A percentile compares a stretch with the other conserved stretches of the same genome.
phyloP scores from a whole-genome alignment of 2,113 vertebrate species.

The Nesoenas mayeri region DNA sequence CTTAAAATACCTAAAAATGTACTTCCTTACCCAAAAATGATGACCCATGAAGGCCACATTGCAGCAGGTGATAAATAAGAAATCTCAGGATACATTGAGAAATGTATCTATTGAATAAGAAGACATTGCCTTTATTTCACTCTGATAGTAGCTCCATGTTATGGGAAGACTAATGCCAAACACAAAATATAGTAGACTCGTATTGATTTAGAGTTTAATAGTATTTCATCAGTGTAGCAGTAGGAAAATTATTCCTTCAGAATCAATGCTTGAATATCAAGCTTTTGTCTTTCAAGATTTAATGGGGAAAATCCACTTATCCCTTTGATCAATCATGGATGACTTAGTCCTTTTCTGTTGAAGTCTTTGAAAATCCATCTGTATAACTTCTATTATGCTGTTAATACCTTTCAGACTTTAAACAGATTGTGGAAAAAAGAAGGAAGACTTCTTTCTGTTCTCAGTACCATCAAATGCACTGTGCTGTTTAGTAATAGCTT shows the following conservation, averaged over 20 bases:
- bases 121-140: background rate
- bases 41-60: background rate
- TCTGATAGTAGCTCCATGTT: background rate
- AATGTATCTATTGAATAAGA: background rate
- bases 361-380: slow-evolving; percentile 57
- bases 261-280: slow-evolving; percentile 7
- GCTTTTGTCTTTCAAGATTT: slow-evolving; percentile 49
- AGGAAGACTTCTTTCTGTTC: background rate
- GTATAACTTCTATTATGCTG: slow-evolving; percentile 44
- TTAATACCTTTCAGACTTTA: slow-evolving; percentile 55
- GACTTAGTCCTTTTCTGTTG: slow-evolving; percentile 17
- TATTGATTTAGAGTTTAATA: slow-evolving; percentile 8
- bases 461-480: background rate
- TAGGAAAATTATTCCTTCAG: slow-evolving; percentile 5
- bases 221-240: background rate
- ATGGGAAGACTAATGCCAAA: background rate
- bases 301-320: slow-evolving; percentile 51
- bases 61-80: background rate
- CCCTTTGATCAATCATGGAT: slow-evolving; percentile 58
- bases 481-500: slow-evolving; percentile 24
- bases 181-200: background rate
- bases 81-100: background rate
- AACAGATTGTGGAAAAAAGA: slow-evolving; percentile 5
- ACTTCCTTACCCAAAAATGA: background rate
- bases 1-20: background rate